phyloP scores from a whole-genome alignment of 2,113 vertebrate genomes.

The Bufo bufo region DNA sequence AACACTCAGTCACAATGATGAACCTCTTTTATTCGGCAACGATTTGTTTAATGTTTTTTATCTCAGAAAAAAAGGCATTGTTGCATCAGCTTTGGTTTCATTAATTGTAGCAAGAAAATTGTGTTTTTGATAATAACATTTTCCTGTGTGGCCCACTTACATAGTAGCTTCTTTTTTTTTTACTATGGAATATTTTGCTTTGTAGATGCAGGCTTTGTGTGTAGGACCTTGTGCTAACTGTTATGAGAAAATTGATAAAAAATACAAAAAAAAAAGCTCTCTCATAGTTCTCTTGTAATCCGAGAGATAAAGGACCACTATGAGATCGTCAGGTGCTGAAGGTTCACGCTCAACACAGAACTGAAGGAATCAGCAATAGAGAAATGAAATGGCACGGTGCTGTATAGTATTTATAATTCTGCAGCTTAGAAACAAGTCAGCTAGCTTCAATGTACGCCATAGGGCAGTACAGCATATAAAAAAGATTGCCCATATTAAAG shows the following conservation, averaged over 20 bases:
- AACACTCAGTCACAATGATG: background rate
- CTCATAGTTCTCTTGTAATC: background rate
- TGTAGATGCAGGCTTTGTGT: background rate
- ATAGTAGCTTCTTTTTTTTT: background rate
- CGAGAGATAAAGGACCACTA: background rate
- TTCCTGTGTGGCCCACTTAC: background rate
- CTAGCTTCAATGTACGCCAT: background rate
- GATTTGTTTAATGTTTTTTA: background rate
- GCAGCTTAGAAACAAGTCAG: background rate
- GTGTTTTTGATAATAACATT: background rate
- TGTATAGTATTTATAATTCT: background rate
- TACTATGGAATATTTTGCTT: background rate
- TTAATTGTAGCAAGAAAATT: background rate
- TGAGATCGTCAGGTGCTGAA: constrained; percentile 2
- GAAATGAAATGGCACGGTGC: background rate
- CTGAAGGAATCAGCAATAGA: background rate
- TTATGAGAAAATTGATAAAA: background rate
- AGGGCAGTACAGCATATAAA: background rate
- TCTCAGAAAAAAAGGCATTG: background rate
- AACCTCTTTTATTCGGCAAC: background rate
- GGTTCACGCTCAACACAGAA: background rate
- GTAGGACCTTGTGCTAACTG: background rate
- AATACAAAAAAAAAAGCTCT: background rate
- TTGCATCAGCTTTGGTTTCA: background rate
- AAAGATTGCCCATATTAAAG: background rate